Evolutionary conservation across 2,797 vertebrate species (phyloP).

Genomic region (Rhynchonycteris naso): DNA sequence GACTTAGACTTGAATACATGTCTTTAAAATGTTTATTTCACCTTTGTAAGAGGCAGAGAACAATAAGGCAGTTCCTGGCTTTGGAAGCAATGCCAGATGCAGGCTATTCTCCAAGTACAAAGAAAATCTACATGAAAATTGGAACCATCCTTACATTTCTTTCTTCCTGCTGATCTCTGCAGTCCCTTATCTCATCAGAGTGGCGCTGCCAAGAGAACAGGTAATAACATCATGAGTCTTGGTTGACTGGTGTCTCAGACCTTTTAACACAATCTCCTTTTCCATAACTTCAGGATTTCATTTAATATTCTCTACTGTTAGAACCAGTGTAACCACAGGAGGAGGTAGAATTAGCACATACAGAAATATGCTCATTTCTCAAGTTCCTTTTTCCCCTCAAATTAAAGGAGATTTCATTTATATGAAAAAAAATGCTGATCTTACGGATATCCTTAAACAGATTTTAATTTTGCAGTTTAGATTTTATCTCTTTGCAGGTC

Average conservation of each 20-base stretch:
- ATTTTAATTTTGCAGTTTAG: constrained; percentile 46
- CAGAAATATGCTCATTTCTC: not conserved
- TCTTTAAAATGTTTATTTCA: constrained; percentile 69
- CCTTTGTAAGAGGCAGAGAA: constrained; percentile 55
- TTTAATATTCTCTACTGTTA: constrained; percentile 76
- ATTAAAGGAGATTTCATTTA: constrained; percentile 57
- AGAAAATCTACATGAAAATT: constrained; percentile 72
- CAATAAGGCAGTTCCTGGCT: constrained; percentile 56
- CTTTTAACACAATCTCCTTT: constrained; percentile 77
- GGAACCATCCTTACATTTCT: constrained; percentile 76
- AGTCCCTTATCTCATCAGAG: constrained; percentile 64
- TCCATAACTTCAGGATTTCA: constrained; percentile 74
- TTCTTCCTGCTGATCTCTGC: constrained; percentile 73
- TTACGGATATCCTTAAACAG: not conserved
- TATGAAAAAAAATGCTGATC: not conserved
- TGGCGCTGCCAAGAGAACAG: constrained; percentile 44
- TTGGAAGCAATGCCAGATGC: constrained; percentile 74
- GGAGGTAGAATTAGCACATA: constrained; percentile 57
- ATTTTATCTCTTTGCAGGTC: not conserved
- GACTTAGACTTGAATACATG: constrained; percentile 50
- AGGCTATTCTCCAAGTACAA: constrained; percentile 61
- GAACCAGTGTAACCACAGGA: constrained; percentile 57
- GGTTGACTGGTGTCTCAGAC: constrained; percentile 63
- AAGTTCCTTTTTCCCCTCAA: constrained; percentile 31
- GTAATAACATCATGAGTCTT: constrained; percentile 79